phyloP scores from a whole-genome alignment of 2,888 invertebrate genomes.

The Oligia latruncula region DNA sequence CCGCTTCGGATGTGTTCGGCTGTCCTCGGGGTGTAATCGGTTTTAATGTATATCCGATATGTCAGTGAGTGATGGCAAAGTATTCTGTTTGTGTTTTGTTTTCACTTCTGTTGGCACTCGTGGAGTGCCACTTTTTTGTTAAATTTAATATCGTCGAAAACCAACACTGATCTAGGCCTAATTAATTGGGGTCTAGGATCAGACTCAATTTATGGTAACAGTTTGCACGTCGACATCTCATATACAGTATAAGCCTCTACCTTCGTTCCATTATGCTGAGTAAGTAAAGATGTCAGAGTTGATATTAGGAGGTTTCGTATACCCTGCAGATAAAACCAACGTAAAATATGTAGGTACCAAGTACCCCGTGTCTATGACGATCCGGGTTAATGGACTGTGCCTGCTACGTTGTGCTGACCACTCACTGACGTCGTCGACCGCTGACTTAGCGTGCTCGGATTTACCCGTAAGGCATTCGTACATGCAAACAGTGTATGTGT shows the following conservation, averaged over 20 bases:
- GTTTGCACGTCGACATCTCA: no score
- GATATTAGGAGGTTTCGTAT: background rate
- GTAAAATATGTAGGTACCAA: constrained; percentile 15
- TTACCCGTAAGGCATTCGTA: constrained; percentile 49
- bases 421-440: constrained; percentile 34
- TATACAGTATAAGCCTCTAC: background rate
- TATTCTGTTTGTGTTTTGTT: no score
- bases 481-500: constrained; percentile 6
- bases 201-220: background rate
- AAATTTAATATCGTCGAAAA: no score
- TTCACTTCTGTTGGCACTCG: no score
- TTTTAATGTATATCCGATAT: no score
- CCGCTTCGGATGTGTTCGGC: no score
- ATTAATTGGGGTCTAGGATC: no score
- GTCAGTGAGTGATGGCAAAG: no score
- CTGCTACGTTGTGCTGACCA: constrained; percentile 57
- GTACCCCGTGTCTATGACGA: constrained; percentile 48
- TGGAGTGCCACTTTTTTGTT: no score
- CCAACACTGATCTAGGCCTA: no score
- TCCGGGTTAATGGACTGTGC: constrained; percentile 65
- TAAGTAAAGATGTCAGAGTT: background rate
- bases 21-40: no score
- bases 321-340: constrained; percentile 3
- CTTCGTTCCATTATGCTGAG: background rate
- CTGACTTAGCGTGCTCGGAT: constrained; percentile 59